These are phyloP conservation scores for Vespertilio murinus DNA, from an alignment of 2,797 vertebrate genomes.

Conservation along the genomic window DNA sequence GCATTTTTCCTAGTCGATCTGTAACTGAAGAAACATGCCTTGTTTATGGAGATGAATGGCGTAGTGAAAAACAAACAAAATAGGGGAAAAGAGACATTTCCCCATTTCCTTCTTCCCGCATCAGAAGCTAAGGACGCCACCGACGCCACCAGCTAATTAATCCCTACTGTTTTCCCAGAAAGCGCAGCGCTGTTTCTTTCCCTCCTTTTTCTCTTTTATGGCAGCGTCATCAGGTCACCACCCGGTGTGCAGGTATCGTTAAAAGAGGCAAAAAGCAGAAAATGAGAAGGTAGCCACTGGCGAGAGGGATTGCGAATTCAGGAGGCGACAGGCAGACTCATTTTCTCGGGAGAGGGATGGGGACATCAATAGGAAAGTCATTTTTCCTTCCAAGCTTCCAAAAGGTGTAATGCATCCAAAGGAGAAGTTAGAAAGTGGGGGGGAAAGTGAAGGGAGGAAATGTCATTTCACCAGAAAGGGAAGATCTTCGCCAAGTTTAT, in stretches of 20 bases:
- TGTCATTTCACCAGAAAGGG: not conserved
- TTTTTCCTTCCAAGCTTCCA: conserved; percentile 8
- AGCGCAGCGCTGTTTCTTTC: accelerated
- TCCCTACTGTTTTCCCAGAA: not conserved
- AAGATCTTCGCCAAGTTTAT: not conserved
- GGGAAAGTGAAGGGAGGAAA: conserved; percentile 5
- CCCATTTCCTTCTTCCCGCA: not conserved
- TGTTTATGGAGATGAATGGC: conserved; percentile 70
- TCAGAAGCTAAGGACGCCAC: not conserved
- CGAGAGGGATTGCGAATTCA: conserved; percentile 6
- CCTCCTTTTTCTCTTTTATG: not conserved
- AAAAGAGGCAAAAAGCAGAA: not conserved
- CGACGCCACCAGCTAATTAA: not conserved
- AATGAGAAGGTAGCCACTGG: not conserved
- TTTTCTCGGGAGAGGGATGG: not conserved
- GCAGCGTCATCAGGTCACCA: not conserved
- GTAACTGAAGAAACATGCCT: conserved; percentile 70
- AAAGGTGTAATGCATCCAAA: not conserved
- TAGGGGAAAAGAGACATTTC: not conserved
- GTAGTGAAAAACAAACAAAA: conserved; percentile 51
- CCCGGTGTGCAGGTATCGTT: not conserved
- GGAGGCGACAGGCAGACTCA: not conserved
- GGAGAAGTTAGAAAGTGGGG: conserved; percentile 37
- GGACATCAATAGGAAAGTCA: conserved; percentile 32
- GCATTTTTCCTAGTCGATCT: conserved; percentile 66